Evolutionary conservation across 2,888 invertebrate species (phyloP).

Genomic region (Graphium colonna): DNA sequence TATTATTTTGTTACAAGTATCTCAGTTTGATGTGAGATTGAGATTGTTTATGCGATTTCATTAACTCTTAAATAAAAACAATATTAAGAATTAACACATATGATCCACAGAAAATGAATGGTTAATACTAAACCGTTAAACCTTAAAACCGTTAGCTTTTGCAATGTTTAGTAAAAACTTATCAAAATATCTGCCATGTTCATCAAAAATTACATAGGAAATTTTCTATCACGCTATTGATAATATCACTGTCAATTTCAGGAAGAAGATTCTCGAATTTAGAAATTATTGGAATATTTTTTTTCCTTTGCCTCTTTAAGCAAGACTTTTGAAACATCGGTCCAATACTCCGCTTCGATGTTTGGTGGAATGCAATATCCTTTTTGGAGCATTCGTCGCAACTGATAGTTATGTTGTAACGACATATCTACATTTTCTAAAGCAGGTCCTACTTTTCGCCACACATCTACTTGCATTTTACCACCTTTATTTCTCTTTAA

Average conservation of each 20-base stretch:
- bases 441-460: conserved; percentile 43
- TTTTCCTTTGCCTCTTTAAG: conserved; percentile 27
- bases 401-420: conserved; percentile 22
- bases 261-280: conserved; percentile 37
- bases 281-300: conserved; percentile 32
- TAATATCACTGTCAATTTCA: conserved; percentile 32
- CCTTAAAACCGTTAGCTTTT: too few relatives aligned
- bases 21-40: too few relatives aligned
- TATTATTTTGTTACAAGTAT: too few relatives aligned
- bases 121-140: too few relatives aligned
- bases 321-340: conserved; percentile 36
- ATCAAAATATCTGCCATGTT: too few relatives aligned
- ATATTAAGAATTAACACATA: too few relatives aligned
- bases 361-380: conserved; percentile 34
- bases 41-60: too few relatives aligned
- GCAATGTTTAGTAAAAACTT: too few relatives aligned
- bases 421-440: conserved; percentile 35
- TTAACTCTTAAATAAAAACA: too few relatives aligned
- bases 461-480: conserved; percentile 36
- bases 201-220: too few relatives aligned
- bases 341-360: conserved; percentile 45
- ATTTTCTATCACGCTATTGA: conserved; percentile 31
- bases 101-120: too few relatives aligned
- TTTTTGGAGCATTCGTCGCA: conserved; percentile 25
- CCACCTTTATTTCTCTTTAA: conserved; percentile 24